Percentiles rank a stretch among this genome's conserved stretches.
phyloP scores from a whole-genome alignment of 2,888 invertebrate species.

The Stegana nigrithorax region DNA sequence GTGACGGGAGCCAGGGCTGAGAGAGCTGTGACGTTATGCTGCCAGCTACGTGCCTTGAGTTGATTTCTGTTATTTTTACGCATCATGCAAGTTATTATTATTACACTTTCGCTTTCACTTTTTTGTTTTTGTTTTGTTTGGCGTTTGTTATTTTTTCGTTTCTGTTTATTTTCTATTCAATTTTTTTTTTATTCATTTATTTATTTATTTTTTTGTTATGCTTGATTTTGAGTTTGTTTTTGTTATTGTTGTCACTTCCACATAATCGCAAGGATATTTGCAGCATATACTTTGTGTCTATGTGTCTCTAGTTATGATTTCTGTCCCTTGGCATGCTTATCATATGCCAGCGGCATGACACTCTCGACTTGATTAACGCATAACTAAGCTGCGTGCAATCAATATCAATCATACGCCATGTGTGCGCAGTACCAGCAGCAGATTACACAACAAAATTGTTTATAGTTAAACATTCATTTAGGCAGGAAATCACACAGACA shows the following conservation, averaged over 20 bases:
- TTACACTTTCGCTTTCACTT: background rate
- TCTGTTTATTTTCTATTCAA: background rate
- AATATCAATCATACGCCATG: conserved; percentile 57
- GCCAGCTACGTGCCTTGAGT: conserved; percentile 50
- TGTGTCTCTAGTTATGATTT: background rate
- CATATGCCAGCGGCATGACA: too few relatives aligned
- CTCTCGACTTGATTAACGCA: background rate
- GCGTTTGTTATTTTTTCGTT: too few relatives aligned
- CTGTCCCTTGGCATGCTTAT: too few relatives aligned
- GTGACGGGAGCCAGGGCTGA: conserved; percentile 4
- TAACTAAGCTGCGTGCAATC: conserved; percentile 33
- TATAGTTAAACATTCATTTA: too few relatives aligned
- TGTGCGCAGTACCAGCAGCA: conserved; percentile 35
- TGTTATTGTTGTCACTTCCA: background rate
- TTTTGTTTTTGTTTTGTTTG: too few relatives aligned
- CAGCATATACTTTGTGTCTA: background rate
- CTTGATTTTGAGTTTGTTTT: too few relatives aligned
- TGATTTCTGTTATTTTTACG: conserved; percentile 58
- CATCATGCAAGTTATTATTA: conserved; percentile 55
- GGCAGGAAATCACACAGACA: too few relatives aligned
- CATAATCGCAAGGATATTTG: conserved; percentile 5
- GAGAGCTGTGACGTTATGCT: conserved; percentile 6
- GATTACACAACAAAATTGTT: background rate
- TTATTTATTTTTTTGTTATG: too few relatives aligned
- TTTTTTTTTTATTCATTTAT: too few relatives aligned